These are phyloP conservation scores for Habropoda laboriosa DNA, from an alignment of 1,140 invertebrate species.

Conservation along the genomic window DNA sequence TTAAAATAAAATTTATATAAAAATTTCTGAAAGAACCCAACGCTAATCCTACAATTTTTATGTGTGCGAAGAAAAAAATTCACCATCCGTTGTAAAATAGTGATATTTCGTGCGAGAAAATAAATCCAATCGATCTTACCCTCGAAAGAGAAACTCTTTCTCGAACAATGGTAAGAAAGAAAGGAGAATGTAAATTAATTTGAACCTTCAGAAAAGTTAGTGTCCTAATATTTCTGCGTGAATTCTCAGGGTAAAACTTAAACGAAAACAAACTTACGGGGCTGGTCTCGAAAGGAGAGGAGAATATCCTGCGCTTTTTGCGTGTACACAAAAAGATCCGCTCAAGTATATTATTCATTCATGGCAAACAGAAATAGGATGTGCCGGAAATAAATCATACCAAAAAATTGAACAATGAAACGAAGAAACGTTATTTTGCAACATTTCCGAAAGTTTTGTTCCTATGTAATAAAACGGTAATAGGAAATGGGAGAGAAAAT, in stretches of 20 bases:
- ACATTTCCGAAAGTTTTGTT: not conserved
- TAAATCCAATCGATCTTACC: constrained; percentile 22
- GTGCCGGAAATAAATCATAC: not conserved
- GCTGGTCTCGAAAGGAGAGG: constrained; percentile 12
- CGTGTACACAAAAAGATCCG: not conserved
- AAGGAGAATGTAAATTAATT: constrained; percentile 38
- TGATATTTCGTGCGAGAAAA: not conserved
- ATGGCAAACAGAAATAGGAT: not conserved
- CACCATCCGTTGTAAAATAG: not conserved
- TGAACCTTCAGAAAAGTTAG: constrained; percentile 27
- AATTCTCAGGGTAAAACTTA: constrained; percentile 39
- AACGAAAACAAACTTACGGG: constrained; percentile 23
- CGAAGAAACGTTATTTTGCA: not conserved
- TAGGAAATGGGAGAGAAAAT: not conserved
- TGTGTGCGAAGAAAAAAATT: no score
- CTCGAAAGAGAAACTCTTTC: not conserved
- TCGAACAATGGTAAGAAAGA: constrained; percentile 18
- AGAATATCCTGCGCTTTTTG: constrained; percentile 22
- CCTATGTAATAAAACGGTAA: not conserved
- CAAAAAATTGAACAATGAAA: not conserved
- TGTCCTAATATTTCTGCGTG: constrained; percentile 41
- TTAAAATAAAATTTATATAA: not conserved
- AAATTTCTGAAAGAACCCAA: not conserved
- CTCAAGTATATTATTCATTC: not conserved
- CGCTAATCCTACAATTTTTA: not conserved